A percentile compares a stretch with the other conserved stretches of the same genome.
phyloP scores from a whole-genome alignment of 2,888 invertebrate genomes.

The Crepidodera aurea region DNA sequence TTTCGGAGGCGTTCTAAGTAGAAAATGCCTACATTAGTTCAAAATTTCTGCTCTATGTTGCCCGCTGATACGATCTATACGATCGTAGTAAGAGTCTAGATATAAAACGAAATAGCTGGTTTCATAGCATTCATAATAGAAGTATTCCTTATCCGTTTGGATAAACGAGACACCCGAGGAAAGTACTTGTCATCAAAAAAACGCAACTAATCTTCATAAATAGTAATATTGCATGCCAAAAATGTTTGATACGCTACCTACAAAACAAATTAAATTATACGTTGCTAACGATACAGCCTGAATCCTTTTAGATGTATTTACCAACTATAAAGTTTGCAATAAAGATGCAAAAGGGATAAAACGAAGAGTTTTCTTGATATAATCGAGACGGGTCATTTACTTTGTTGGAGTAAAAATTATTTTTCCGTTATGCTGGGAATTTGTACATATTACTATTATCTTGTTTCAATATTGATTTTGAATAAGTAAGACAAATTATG shows the following conservation, averaged over 20 bases:
- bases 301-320: conserved; percentile 19
- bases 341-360: conserved; percentile 30
- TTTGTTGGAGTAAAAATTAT: not conserved
- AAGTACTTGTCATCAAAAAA: conserved; percentile 35
- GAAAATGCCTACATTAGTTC: not conserved
- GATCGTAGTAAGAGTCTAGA: not conserved
- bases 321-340: conserved; percentile 26
- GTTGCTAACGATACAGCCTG: not conserved
- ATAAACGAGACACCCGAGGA: conserved; percentile 30
- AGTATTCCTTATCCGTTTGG: not conserved
- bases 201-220: conserved; percentile 37
- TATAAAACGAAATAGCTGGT: conserved; percentile 1
- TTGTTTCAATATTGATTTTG: conserved; percentile 6
- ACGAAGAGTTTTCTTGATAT: conserved; percentile 20
- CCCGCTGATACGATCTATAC: not conserved
- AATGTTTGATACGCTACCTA: conserved; percentile 35
- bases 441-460: not conserved
- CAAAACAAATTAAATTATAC: conserved; percentile 31
- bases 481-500: conserved; percentile 5
- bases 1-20: not conserved
- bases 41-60: not conserved
- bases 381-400: conserved; percentile 22
- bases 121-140: not conserved
- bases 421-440: not conserved
- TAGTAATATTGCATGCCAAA: conserved; percentile 39